These are phyloP conservation scores for Nicator chloris DNA, from an alignment of 2,113 vertebrate genomes.

Conservation along the genomic window DNA sequence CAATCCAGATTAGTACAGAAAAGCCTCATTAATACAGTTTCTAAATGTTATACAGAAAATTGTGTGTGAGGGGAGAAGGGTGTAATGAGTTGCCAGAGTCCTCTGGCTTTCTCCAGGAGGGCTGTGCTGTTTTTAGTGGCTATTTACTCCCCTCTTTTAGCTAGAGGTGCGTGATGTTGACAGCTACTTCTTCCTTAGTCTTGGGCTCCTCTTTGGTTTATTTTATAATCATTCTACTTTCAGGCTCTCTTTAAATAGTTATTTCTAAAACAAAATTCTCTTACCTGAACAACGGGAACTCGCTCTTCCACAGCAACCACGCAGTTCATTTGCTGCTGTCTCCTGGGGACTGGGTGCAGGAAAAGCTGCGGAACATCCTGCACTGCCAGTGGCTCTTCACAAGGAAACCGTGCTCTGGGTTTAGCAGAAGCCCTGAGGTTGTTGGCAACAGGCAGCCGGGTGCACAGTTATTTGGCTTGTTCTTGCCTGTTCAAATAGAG, in stretches of 20 bases:
- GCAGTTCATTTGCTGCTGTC: background rate
- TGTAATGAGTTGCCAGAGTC: background rate
- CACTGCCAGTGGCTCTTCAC: background rate
- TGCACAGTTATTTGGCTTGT: background rate
- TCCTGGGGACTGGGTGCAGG: background rate
- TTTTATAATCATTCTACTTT: background rate
- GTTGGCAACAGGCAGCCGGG: background rate
- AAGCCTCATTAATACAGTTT: background rate
- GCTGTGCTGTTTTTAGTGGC: background rate
- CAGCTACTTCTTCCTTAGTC: background rate
- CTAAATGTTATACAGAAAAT: background rate
- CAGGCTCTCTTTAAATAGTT: background rate
- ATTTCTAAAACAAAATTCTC: background rate
- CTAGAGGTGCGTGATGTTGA: background rate
- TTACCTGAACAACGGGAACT: background rate
- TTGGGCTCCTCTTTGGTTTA: background rate
- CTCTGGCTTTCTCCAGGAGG: background rate
- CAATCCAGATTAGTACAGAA: background rate
- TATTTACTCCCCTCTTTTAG: background rate
- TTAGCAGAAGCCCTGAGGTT: background rate
- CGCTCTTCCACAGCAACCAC: rapidly evolving
- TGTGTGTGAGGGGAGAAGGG: background rate
- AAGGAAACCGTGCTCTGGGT: background rate
- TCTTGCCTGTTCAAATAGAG: background rate
- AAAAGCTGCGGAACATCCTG: background rate